Evolutionary conservation across 2,113 vertebrate genomes (phyloP).

Genomic region (Haemorhous mexicanus): DNA sequence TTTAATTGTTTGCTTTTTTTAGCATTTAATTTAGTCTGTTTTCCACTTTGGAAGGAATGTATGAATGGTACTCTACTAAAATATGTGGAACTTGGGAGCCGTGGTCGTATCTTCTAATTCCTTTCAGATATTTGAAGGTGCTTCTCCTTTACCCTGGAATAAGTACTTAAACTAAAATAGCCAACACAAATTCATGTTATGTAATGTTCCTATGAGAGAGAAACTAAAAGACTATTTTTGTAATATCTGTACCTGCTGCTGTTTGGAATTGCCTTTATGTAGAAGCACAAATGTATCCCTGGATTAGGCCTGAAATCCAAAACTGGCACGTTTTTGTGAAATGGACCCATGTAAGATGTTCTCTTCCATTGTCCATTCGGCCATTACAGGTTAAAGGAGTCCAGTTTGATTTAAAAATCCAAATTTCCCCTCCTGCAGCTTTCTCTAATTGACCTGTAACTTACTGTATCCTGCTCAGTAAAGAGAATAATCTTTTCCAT

Average conservation of each 20-base stretch:
- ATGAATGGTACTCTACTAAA: not conserved
- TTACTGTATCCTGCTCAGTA: not conserved
- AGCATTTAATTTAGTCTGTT: not conserved
- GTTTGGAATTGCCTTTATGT: not conserved
- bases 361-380: not conserved
- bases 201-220: not conserved
- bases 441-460: not conserved
- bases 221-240: not conserved
- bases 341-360: not conserved
- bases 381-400: not conserved
- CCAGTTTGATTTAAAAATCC: not conserved
- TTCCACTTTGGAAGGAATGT: not conserved
- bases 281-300: not conserved
- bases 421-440: not conserved
- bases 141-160: not conserved
- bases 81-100: not conserved
- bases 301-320: not conserved
- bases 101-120: not conserved
- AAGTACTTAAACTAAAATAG: slow-evolving; percentile 41
- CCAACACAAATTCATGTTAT: not conserved
- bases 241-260: not conserved
- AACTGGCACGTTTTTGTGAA: not conserved
- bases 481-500: not conserved
- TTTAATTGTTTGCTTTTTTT: not conserved
- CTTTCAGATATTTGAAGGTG: slow-evolving; percentile 21